Evolutionary conservation across 2,888 invertebrate genomes (phyloP), one percentile per base, ranked within the genome.

Genomic region (Synergus umbraculus): DNA sequence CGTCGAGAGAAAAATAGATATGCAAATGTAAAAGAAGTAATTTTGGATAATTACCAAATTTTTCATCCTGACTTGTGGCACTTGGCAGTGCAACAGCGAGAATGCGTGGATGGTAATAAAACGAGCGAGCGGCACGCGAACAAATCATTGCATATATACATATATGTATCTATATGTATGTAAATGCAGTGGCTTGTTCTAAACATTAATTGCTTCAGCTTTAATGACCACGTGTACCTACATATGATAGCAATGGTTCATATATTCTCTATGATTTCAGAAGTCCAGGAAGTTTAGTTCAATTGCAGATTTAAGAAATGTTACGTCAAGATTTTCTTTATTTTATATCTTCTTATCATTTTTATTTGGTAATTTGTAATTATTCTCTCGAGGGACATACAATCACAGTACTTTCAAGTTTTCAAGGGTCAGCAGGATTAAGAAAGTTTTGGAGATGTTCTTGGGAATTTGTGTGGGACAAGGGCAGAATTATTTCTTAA

Each of bases 121-220:
- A 87, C 84, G 85, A 82, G 82, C 78, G 43, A 76, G 76, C 76
- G 82, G 78, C 87, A 87, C 85, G 87, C 87, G 84, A 86, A 78
- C 82, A 83, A 80, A 83, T 83, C 84, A 82, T 85, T 79, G 76
- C 67, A 46, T 69, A 58, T 46, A 8, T 77, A 46, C 64, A 58
- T 58, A 9, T 77, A 37, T 37, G 37, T 37, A 37, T 37, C 37
- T 37, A 37, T 37, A 37, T 37, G 37, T 37, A 37, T 37, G 5
- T 7, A 37, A 37, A 37, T 81, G 77, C 77, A 78, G 77, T 76
- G 76, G 81, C 58, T 78, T 78, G 64, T 80, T 84, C 76, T 77
- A 49, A 81, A 83, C 84, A 78, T 85, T 84, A 85, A 86, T 86
- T 86, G 84, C 85, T 82, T 81, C 81, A 67, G 82, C 78, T 77